These are phyloP conservation scores for Zelostemma sp. DNA, from an alignment of 1,140 invertebrate genomes.

Conservation along the genomic window DNA sequence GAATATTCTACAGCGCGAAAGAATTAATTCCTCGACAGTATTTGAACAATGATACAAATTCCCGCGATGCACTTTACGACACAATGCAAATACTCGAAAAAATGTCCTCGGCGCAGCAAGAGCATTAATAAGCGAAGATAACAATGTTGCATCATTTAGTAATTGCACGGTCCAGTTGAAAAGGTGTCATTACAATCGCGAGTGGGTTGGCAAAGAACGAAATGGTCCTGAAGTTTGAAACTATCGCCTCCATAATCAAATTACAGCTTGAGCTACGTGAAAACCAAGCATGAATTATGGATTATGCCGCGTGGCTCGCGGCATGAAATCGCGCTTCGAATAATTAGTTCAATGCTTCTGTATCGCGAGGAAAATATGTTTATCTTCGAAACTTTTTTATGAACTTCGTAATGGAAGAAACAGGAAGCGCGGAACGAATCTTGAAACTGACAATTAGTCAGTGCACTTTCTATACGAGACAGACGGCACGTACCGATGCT, in stretches of 20 bases:
- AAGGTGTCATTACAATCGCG: constrained; percentile 52
- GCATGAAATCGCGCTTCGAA: constrained; percentile 11
- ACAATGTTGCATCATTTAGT: constrained; percentile 14
- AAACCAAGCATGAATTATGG: constrained; percentile 63
- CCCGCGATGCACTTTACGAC: background rate
- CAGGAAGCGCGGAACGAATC: constrained; percentile 33
- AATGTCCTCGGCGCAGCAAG: background rate
- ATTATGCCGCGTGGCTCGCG: constrained; percentile 56
- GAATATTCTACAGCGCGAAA: too few species aligned
- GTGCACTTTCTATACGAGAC: constrained; percentile 44
- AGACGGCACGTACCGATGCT: constrained; percentile 59
- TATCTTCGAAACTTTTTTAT: too few species aligned
- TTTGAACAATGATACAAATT: background rate
- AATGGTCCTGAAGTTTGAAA: constrained; percentile 55
- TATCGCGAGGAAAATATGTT: too few species aligned
- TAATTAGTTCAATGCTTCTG: too few species aligned
- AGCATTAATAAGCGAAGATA: background rate
- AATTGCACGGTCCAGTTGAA: constrained; percentile 52
- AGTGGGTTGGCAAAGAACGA: constrained; percentile 21
- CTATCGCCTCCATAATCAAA: constrained; percentile 64
- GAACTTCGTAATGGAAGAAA: too few species aligned
- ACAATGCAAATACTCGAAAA: background rate
- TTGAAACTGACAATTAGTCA: constrained; percentile 48
- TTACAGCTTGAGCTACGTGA: constrained; percentile 59
- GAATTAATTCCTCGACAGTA: too few species aligned